These are phyloP conservation scores for Callipepla californica DNA, from an alignment of 2,113 vertebrate species.

Conservation along the genomic window DNA sequence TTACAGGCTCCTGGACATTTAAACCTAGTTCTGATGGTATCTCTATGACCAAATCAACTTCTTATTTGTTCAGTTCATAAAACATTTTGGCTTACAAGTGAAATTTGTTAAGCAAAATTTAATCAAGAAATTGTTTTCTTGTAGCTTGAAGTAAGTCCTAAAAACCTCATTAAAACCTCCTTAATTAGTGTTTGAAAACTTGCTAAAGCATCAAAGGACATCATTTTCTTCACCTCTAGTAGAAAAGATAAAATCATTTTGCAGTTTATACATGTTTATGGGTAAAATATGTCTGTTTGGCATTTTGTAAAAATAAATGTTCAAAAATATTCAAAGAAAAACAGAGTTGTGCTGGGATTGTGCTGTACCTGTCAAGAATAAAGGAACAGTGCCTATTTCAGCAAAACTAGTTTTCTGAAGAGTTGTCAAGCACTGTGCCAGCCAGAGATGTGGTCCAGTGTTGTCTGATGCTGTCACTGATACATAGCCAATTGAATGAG, in stretches of 20 bases:
- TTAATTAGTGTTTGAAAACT: constrained; percentile 50
- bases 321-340: constrained; percentile 12
- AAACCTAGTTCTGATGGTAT: neutral
- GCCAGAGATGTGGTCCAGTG: neutral
- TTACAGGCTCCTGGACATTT: neutral
- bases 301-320: neutral
- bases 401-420: neutral
- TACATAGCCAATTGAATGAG: neutral
- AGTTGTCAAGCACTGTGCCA: neutral
- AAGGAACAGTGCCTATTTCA: neutral
- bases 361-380: neutral
- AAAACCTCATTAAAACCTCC: constrained; percentile 47
- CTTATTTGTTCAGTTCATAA: neutral
- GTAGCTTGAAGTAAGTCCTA: constrained; percentile 33
- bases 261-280: constrained; percentile 15
- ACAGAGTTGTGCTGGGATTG: neutral
- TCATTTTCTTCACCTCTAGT: neutral
- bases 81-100: neutral
- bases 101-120: constrained; percentile 50
- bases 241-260: constrained; percentile 48
- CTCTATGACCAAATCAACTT: neutral
- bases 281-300: neutral
- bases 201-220: constrained; percentile 37
- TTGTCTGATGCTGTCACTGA: neutral
- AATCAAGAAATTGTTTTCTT: constrained; percentile 52